Base-by-base conservation (phyloP, 2,888 invertebrate species). In the Mythimna loreyi region DNA sequence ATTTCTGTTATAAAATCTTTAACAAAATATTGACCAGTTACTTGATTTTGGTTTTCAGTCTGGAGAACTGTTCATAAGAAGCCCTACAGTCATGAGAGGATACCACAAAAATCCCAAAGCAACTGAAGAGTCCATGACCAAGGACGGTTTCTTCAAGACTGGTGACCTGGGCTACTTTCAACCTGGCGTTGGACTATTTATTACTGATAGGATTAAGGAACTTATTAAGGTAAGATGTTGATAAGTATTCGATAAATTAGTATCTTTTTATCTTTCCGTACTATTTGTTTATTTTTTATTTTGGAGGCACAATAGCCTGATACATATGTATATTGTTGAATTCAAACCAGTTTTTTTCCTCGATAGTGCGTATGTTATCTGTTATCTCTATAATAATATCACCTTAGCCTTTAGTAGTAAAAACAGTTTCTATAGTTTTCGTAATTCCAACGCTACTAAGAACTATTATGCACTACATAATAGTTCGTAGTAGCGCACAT, bases 171-270 rank as follows among this genome's bases (percentile, higher is more conserved):
- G 97, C 0, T 96, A 96, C 84, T 97, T 96, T 85, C 97, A 97
- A 77, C 97, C 97, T 9, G 96, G 97, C 0, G 96, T 96, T 1
- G 95, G 94, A 45, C 93, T 98, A 68, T 98, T 96, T 82, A 96
- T 98, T 57, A 97, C 97, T n/a, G 98, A 98, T 87, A 96, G 98
- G 72, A 95, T 97, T 72, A 98, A 98, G 90, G 98, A 98, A 89
- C 94, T 98, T 53, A 98, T 98, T 80, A 98, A 98, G 94, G 96
- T 94, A 78, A 80, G 47, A 49, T 7, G 6, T 28, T 3, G 30
- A 0, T 11, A 7, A 43, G 19, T 13, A 9, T 43, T 23, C 13
- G 13, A 30, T 50, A 45, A 40, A 40, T 40, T 40, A 16, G 16
- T 40, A 6, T 19, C 40, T 40, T 40, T 40, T 16, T 16, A 19